Conservation (phyloP, 1,140 invertebrate genomes). For the Drosophila tsacasi region DNA sequence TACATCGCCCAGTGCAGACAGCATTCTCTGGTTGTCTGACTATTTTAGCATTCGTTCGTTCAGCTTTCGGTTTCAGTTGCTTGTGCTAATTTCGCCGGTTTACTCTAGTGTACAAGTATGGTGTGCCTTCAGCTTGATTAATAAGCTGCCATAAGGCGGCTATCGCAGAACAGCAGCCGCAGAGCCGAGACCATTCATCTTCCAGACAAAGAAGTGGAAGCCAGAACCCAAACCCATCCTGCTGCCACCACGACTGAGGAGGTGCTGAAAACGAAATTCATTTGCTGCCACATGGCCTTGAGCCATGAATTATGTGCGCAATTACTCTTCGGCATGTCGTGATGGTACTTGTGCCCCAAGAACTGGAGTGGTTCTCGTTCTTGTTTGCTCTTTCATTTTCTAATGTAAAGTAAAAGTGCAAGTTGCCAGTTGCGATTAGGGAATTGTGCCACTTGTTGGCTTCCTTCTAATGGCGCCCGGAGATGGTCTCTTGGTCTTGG, state of each 20-base stretch:
- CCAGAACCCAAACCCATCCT: conserved; percentile 21
- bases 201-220: conserved; percentile 67
- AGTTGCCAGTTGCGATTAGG: conserved; percentile 65
- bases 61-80: conserved; percentile 45
- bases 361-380: conserved; percentile 28
- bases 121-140: conserved; percentile 61
- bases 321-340: conserved; percentile 76
- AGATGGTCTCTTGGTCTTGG: conserved; percentile 17
- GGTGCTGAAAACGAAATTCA: conserved; percentile 81
- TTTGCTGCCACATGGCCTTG: conserved; percentile 73
- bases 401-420: conserved; percentile 74
- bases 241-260: conserved; percentile 49
- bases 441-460: conserved; percentile 74
- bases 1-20: conserved; percentile 55
- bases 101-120: background rate
- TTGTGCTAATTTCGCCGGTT: conserved; percentile 69
- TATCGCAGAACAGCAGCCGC: conserved; percentile 73
- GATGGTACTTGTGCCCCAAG: conserved; percentile 14
- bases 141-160: conserved; percentile 75
- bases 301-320: conserved; percentile 80
- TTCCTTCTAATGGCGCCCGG: conserved; percentile 63
- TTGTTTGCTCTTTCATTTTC: conserved; percentile 43
- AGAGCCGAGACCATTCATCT: conserved; percentile 67
- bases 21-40: conserved; percentile 41
- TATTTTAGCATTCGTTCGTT: conserved; percentile 5